phyloP scores from a whole-genome alignment of 2,113 vertebrate genomes.

The Tychaedon coryphoeus region DNA sequence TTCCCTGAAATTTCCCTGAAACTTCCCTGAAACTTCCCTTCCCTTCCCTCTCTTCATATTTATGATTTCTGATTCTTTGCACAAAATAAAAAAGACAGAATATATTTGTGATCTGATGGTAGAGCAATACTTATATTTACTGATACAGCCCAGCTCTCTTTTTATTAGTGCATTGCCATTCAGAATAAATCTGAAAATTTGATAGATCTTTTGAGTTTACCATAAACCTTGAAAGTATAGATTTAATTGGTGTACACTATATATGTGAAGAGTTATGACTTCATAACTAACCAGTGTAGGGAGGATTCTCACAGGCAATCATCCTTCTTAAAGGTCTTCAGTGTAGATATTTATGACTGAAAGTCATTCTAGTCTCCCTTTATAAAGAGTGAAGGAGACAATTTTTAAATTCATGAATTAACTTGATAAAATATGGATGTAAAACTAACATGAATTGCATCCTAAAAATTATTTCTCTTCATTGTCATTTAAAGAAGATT shows the following conservation, averaged over 20 bases:
- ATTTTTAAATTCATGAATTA: neutral
- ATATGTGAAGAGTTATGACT: neutral
- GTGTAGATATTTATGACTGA: neutral
- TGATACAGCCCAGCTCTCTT: neutral
- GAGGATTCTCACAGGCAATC: neutral
- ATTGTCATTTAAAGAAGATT: neutral
- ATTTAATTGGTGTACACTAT: neutral
- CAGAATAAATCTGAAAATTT: neutral
- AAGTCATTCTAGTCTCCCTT: neutral
- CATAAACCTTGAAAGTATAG: neutral
- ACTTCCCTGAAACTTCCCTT: neutral
- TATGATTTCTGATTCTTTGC: neutral
- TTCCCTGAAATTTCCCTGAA: too few relatives aligned
- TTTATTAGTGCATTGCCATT: neutral
- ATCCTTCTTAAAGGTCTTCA: neutral
- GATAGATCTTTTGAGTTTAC: neutral
- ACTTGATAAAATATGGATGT: neutral
- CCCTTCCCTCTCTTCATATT: neutral
- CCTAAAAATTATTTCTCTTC: neutral
- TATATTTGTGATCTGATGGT: neutral
- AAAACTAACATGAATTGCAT: neutral
- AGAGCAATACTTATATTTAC: neutral
- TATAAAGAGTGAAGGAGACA: rapidly evolving
- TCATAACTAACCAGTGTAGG: neutral
- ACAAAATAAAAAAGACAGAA: neutral